Percentiles rank a stretch among this genome's conserved stretches.
phyloP scores from a whole-genome alignment of 2,113 vertebrate genomes.

The Caranx ignobilis region DNA sequence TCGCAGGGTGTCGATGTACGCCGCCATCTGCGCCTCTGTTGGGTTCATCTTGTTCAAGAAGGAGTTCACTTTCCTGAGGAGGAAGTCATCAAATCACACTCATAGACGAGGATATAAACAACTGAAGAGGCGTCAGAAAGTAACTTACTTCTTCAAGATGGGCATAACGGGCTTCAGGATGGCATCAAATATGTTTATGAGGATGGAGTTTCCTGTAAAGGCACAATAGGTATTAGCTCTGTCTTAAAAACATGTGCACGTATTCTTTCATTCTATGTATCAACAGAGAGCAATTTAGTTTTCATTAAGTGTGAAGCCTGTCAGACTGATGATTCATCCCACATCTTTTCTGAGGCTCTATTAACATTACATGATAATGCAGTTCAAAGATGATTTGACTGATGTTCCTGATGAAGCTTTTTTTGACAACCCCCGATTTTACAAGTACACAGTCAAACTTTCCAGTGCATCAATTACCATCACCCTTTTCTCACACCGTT shows the following conservation, averaged over 20 bases:
- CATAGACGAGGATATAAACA: rapidly evolving
- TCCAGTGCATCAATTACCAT: rapidly evolving
- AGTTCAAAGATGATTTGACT: neutral
- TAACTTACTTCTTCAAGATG: conserved; percentile 83
- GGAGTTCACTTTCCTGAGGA: conserved; percentile 79
- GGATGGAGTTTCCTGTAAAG: conserved; percentile 81
- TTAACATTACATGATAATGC: neutral
- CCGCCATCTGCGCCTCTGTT: conserved; percentile 75
- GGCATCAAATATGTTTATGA: conserved; percentile 79
- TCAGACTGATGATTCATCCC: conserved; percentile 17
- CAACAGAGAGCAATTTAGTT: neutral
- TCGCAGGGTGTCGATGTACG: conserved; percentile 74
- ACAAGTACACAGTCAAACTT: neutral
- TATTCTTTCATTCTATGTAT: neutral
- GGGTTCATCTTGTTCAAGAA: conserved; percentile 80
- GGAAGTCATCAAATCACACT: neutral
- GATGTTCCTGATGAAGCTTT: neutral
- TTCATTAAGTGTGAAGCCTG: neutral
- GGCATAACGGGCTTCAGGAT: conserved; percentile 80
- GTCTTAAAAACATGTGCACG: neutral
- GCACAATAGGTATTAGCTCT: neutral
- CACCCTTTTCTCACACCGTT: neutral
- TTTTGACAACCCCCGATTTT: neutral
- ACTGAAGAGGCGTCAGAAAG: rapidly evolving
- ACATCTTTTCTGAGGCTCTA: neutral